phyloP scores from a whole-genome alignment of 2,797 vertebrate species.

The Rhincodon typus region DNA sequence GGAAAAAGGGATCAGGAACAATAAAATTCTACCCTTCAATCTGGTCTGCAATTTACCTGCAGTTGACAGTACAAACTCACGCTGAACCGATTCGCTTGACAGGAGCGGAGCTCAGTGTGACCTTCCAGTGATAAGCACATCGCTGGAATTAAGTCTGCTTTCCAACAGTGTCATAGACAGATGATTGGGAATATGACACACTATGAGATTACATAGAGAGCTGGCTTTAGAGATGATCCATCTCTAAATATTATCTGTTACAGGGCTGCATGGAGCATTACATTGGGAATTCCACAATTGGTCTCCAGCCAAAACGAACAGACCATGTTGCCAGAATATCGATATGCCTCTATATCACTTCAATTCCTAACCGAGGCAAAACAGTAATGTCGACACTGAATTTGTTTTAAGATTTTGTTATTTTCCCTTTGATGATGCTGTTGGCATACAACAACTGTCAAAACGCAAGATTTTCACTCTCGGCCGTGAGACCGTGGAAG shows the following conservation, averaged over 20 bases:
- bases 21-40: background rate
- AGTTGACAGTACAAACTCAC: background rate
- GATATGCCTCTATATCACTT: background rate
- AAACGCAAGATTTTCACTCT: background rate
- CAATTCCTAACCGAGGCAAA: background rate
- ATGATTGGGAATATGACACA: conserved; percentile 14
- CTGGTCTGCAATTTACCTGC: background rate
- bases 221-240: background rate
- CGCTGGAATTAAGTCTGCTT: background rate
- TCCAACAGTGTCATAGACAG: conserved; percentile 11
- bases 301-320: background rate
- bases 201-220: conserved; percentile 5
- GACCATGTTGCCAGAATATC: background rate
- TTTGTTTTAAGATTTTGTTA: background rate
- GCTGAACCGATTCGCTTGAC: conserved; percentile 13
- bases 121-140: background rate
- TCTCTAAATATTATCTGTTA: conserved; percentile 10
- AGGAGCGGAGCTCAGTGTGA: background rate
- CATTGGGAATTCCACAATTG: background rate
- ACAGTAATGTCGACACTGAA: background rate
- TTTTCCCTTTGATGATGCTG: background rate
- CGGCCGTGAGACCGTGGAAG: background rate
- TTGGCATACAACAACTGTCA: background rate
- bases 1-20: background rate
- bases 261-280: background rate